phyloP scores from a whole-genome alignment of 1,140 invertebrate genomes.

The Orchesella cincta region DNA sequence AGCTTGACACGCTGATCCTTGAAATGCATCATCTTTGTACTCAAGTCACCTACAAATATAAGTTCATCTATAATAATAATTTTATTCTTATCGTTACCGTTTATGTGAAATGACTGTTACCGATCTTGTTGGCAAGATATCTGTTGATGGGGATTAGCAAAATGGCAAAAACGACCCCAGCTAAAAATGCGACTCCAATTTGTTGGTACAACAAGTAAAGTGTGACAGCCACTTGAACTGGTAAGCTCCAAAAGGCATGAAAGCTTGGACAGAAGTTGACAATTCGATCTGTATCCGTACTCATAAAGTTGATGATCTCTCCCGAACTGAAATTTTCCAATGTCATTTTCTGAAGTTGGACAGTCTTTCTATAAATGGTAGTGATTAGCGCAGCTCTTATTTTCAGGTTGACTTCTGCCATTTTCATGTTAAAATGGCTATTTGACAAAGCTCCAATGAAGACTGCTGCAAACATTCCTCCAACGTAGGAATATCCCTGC shows the following conservation, averaged over 20 bases:
- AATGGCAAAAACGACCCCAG: slow-evolving; percentile 82
- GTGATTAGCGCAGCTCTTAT: slow-evolving; percentile 81
- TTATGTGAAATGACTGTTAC: too few species aligned
- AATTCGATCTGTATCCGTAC: slow-evolving; percentile 80
- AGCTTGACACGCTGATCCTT: slow-evolving; percentile 89
- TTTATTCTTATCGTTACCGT: too few species aligned
- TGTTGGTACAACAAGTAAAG: slow-evolving; percentile 81
- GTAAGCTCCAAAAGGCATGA: slow-evolving; percentile 87
- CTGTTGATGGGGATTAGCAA: slow-evolving; percentile 94
- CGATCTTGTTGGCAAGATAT: slow-evolving; percentile 86
- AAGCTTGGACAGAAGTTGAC: slow-evolving; percentile 94
- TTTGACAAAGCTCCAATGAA: slow-evolving; percentile 75
- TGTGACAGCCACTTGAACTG: slow-evolving; percentile 73
- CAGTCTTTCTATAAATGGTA: slow-evolving; percentile 81
- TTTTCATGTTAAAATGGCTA: slow-evolving; percentile 85
- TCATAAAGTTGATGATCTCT: slow-evolving; percentile 95
- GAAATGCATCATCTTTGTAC: slow-evolving; percentile 82
- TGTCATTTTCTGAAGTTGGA: slow-evolving; percentile 61
- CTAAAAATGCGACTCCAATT: slow-evolving; percentile 86
- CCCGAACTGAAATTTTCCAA: slow-evolving; percentile 64
- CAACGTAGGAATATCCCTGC: slow-evolving; percentile 78
- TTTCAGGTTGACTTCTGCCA: slow-evolving; percentile 82
- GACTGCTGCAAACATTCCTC: slow-evolving; percentile 67
- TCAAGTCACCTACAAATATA: slow-evolving; percentile 71
- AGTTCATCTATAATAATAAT: slow-evolving; percentile 49